Percentiles rank a stretch among this genome's conserved stretches.
Evolutionary conservation across 2,113 vertebrate species (phyloP).

Genomic region (Cygnus atratus): DNA sequence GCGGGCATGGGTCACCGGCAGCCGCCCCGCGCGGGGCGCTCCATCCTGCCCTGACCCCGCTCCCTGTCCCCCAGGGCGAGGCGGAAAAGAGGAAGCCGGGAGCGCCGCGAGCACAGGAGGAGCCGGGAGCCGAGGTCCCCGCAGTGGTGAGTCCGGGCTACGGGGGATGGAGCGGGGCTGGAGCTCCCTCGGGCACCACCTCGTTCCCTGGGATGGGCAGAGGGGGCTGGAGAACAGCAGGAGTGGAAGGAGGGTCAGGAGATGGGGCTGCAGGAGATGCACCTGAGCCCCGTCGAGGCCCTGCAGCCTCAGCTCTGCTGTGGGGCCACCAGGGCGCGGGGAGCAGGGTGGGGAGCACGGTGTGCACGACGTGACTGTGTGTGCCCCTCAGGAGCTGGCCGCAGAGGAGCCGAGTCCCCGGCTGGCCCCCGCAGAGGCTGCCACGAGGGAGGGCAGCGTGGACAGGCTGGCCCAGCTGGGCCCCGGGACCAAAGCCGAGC

Average conservation of each 20-base stretch:
- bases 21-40: rapidly evolving
- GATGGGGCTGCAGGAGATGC: not conserved
- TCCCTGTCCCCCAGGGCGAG: slow-evolving; percentile 47
- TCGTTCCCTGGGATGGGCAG: not conserved
- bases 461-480: slow-evolving; percentile 65
- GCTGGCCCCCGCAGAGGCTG: not conserved
- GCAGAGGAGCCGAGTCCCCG: slow-evolving; percentile 22
- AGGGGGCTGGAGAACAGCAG: not conserved
- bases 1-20: not conserved
- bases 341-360: not conserved
- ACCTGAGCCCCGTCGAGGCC: not conserved
- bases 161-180: not conserved
- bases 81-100: slow-evolving; percentile 55
- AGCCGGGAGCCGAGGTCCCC: slow-evolving; percentile 37
- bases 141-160: slow-evolving; percentile 50
- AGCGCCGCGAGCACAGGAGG: slow-evolving; percentile 27
- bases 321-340: not conserved
- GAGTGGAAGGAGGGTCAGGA: not conserved
- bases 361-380: not conserved
- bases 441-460: slow-evolving; percentile 24
- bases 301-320: not conserved
- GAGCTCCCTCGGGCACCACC: not conserved
- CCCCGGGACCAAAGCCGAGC: slow-evolving; percentile 15
- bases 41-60: not conserved
- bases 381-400: slow-evolving; percentile 34